Evolutionary conservation across 2,888 invertebrate genomes (phyloP).

Genomic region (Polymixis lichenea): DNA sequence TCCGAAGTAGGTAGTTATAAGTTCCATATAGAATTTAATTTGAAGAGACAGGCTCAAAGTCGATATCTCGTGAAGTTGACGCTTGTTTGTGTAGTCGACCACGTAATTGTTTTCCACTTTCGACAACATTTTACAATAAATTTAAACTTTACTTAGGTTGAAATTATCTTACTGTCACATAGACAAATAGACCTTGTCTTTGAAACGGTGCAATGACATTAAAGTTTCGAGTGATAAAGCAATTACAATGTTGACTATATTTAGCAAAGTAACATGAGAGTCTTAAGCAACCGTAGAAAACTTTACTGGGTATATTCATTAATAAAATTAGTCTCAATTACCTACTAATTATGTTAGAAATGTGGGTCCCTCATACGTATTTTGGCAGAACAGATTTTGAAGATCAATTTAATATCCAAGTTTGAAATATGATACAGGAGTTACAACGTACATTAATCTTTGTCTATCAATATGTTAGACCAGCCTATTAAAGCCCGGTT

Average conservation of each 20-base stretch:
- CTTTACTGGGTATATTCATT: not conserved
- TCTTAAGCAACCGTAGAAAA: not conserved
- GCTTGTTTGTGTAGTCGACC: conserved; percentile 26
- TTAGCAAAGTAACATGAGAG: not conserved
- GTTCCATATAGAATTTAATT: conserved; percentile 41
- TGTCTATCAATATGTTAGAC: too few species aligned
- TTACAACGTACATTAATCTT: not conserved
- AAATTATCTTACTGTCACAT: not conserved
- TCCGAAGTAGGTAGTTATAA: conserved; percentile 3
- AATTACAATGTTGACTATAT: not conserved
- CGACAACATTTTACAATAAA: not conserved
- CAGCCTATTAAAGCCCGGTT: too few species aligned
- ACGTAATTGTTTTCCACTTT: not conserved
- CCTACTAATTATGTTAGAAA: not conserved
- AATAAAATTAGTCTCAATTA: conserved; percentile 9
- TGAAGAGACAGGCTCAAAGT: conserved; percentile 26
- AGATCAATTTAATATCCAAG: not conserved
- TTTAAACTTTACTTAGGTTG: not conserved
- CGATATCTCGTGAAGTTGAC: conserved; percentile 32
- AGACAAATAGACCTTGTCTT: too few species aligned
- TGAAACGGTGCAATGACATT: not conserved
- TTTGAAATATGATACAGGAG: not conserved
- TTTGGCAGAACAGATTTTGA: not conserved
- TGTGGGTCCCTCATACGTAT: not conserved
- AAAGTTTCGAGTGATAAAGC: not conserved